Percentiles rank a stretch among this genome's conserved stretches.
Conservation (phyloP, 2,113 vertebrate species). For the Pelmatolapia mariae region DNA sequence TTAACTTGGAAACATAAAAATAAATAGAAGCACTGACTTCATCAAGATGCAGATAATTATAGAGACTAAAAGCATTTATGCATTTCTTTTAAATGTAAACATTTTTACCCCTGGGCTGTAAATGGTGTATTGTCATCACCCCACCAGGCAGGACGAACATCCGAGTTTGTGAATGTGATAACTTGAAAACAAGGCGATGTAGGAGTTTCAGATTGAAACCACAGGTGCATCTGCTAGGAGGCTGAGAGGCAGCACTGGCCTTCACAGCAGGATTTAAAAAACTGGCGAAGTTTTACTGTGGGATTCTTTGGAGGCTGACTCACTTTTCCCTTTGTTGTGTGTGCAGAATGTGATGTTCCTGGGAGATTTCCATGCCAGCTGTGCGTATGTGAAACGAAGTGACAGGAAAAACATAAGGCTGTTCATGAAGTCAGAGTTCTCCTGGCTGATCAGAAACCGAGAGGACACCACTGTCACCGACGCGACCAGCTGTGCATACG, state of each 20-base stretch:
- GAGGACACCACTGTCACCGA: conserved; percentile 46
- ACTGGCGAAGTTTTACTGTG: not conserved
- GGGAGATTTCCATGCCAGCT: conserved; percentile 59
- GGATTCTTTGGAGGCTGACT: not conserved
- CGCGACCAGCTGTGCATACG: conserved; percentile 37
- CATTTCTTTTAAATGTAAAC: not conserved
- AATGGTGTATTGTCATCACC: not conserved
- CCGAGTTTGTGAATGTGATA: fast-evolving
- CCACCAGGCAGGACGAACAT: fast-evolving
- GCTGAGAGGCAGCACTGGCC: not conserved
- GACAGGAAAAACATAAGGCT: conserved; percentile 40
- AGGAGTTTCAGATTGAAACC: not conserved
- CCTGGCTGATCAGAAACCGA: conserved; percentile 56
- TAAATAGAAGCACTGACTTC: not conserved
- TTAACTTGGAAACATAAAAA: not conserved
- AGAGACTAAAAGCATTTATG: not conserved
- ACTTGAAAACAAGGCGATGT: not conserved
- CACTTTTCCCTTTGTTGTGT: not conserved
- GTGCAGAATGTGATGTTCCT: conserved; percentile 59
- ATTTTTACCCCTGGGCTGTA: not conserved
- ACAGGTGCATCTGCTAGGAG: not conserved
- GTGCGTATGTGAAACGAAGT: conserved; percentile 19
- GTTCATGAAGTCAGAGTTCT: conserved; percentile 7
- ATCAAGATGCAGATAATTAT: not conserved
- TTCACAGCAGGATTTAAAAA: not conserved